Evolutionary conservation across 1,140 invertebrate species (phyloP).

Genomic region (Aphaenogaster floridana): DNA sequence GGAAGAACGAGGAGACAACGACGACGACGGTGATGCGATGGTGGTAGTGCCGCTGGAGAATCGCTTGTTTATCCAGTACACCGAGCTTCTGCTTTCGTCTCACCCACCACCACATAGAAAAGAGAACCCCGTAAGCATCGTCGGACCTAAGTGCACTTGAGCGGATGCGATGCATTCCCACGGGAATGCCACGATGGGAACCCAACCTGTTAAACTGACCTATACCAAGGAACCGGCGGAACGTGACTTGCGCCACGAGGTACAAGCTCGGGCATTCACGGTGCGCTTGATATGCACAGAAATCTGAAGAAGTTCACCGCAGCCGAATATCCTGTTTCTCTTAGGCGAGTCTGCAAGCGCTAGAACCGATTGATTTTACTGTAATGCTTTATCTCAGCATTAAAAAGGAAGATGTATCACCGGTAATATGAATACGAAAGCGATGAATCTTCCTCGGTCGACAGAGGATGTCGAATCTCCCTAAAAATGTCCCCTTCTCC

Average conservation of each 20-base stretch:
- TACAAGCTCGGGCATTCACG: background rate
- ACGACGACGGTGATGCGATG: constrained; percentile 42
- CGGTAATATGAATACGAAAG: background rate
- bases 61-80: constrained; percentile 75
- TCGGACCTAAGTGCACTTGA: constrained; percentile 65
- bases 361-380: background rate
- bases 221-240: constrained; percentile 67
- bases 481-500: background rate
- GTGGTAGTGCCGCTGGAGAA: constrained; percentile 46
- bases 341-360: background rate
- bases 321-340: constrained; percentile 16
- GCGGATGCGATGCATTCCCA: constrained; percentile 70
- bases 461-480: background rate
- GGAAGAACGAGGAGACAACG: constrained; percentile 36
- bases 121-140: constrained; percentile 63
- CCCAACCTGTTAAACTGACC: constrained; percentile 75
- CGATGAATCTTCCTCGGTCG: constrained; percentile 16
- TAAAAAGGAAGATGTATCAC: background rate
- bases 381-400: background rate
- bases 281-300: background rate
- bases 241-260: constrained; percentile 65
- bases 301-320: background rate
- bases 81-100: constrained; percentile 73
- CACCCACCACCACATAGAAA: constrained; percentile 57
- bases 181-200: constrained; percentile 69